Percentiles rank a stretch among this genome's conserved stretches.
phyloP scores from a whole-genome alignment of 2,888 invertebrate genomes.

The Eurois occulta region DNA sequence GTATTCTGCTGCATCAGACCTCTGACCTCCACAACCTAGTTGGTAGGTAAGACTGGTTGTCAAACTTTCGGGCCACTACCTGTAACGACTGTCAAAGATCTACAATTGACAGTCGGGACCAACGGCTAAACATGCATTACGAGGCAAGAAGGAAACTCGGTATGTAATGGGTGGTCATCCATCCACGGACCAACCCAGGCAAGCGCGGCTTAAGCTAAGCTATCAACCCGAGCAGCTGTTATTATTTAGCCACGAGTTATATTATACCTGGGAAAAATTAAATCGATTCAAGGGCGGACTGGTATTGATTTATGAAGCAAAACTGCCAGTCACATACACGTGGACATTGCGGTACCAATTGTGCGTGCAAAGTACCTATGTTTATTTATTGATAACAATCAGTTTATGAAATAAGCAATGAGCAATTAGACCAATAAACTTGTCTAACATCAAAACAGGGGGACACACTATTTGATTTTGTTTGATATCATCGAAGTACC shows the following conservation, averaged over 20 bases:
- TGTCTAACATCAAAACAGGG: neutral
- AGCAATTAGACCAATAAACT: conserved; percentile 7
- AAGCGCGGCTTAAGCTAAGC: too few species aligned
- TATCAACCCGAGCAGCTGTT: too few species aligned
- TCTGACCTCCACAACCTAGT: too few species aligned
- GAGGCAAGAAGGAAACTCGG: too few species aligned
- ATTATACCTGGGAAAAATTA: conserved; percentile 50
- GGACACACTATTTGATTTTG: neutral
- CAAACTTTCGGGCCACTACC: too few species aligned
- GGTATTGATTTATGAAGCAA: conserved; percentile 60
- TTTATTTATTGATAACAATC: conserved; percentile 9
- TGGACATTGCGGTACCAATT: conserved; percentile 11
- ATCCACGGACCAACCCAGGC: too few species aligned
- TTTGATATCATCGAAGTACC: neutral
- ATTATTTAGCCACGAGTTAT: neutral
- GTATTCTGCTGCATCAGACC: too few species aligned
- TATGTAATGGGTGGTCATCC: too few species aligned
- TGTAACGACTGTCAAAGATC: too few species aligned
- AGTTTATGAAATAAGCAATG: conserved; percentile 7
- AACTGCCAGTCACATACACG: conserved; percentile 44
- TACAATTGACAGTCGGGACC: too few species aligned
- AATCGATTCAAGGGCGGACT: conserved; percentile 67
- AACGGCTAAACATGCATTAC: too few species aligned
- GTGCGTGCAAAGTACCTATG: neutral
- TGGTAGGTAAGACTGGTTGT: too few species aligned